Percentiles rank a stretch among this genome's conserved stretches.
These are phyloP conservation scores for Fringilla coelebs DNA, from an alignment of 2,797 vertebrate species.

Conservation along the genomic window DNA sequence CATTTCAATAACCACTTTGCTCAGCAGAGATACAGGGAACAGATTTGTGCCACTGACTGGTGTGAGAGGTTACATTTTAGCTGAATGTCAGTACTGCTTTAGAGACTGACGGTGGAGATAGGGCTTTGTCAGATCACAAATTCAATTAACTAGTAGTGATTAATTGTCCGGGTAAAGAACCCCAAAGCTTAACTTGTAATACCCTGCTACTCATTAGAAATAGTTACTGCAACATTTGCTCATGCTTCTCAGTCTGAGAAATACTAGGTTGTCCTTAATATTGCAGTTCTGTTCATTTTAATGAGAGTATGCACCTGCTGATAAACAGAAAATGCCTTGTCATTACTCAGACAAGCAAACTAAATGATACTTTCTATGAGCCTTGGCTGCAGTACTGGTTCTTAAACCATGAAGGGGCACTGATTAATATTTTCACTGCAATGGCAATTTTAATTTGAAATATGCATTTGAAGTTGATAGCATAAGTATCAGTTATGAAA, in stretches of 20 bases:
- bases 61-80: not conserved
- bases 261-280: not conserved
- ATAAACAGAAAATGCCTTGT: not conserved
- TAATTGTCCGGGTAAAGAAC: constrained; percentile 33
- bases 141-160: constrained; percentile 39
- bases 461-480: not conserved
- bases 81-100: not conserved
- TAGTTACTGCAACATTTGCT: not conserved
- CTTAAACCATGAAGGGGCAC: not conserved
- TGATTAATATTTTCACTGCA: not conserved
- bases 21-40: not conserved
- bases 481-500: not conserved
- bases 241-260: not conserved
- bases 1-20: not conserved
- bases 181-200: constrained; percentile 18
- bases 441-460: not conserved
- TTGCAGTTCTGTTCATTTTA: not conserved
- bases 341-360: not conserved
- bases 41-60: not conserved
- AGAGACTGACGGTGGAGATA: not conserved
- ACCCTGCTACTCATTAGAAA: not conserved
- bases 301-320: not conserved
- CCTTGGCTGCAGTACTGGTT: not conserved
- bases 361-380: not conserved
- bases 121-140: constrained; percentile 33